Evolutionary conservation across 2,797 vertebrate genomes (phyloP).

Genomic region (Pristis pectinata): DNA sequence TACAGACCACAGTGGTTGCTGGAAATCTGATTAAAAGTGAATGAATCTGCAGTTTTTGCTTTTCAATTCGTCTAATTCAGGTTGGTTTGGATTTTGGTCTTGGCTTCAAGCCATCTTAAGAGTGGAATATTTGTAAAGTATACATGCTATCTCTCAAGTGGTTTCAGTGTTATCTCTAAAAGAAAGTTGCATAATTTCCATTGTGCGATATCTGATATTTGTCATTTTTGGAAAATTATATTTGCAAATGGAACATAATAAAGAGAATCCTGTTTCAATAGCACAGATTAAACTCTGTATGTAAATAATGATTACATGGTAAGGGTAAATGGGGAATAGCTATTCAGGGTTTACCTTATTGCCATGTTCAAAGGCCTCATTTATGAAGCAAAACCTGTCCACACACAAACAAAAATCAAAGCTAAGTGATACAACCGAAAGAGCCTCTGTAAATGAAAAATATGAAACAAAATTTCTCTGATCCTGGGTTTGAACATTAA

Average conservation of each 20-base stretch:
- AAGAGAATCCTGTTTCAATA: not conserved
- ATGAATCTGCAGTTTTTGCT: not conserved
- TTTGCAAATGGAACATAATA: not conserved
- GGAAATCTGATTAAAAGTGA: too few relatives aligned
- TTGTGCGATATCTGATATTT: not conserved
- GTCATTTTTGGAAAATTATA: not conserved
- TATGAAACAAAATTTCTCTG: not conserved
- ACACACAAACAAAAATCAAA: slow-evolving; percentile 7
- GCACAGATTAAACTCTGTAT: not conserved
- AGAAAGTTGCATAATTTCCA: not conserved
- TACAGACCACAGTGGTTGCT: too few relatives aligned
- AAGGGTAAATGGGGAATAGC: not conserved
- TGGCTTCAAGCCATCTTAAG: not conserved
- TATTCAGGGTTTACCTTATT: not conserved
- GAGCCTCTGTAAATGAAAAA: not conserved
- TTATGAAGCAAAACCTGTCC: not conserved
- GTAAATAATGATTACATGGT: not conserved
- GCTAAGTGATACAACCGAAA: not conserved
- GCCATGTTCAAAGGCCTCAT: not conserved
- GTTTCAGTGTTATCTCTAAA: not conserved
- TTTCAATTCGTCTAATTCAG: not conserved
- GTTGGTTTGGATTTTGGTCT: not conserved
- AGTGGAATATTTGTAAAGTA: not conserved
- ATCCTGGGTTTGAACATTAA: slow-evolving; percentile 2
- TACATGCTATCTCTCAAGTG: not conserved